These are phyloP conservation scores for Sorex maritimensis DNA, from an alignment of 2,797 vertebrate species.

Conservation along the genomic window DNA sequence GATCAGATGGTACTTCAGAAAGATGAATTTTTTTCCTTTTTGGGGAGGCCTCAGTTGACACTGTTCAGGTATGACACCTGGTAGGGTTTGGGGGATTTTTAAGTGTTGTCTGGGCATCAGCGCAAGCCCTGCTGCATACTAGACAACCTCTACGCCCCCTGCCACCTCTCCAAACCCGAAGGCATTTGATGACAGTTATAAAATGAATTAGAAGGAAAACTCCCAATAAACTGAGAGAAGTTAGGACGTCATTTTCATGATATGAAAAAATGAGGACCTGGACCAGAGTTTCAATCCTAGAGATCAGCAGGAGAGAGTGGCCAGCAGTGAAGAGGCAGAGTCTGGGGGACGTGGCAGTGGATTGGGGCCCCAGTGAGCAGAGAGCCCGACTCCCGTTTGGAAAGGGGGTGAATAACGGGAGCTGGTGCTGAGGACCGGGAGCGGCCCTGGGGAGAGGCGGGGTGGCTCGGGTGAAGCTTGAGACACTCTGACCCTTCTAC, in stretches of 20 bases:
- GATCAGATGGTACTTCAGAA: background rate
- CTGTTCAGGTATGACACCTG: too few species aligned
- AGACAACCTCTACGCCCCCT: too few species aligned
- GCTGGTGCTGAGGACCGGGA: background rate
- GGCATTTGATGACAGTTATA: background rate
- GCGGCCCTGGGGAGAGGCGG: background rate
- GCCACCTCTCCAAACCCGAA: too few species aligned
- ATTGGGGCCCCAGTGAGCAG: background rate
- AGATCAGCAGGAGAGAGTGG: background rate
- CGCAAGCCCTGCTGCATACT: too few species aligned
- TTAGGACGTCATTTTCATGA: background rate
- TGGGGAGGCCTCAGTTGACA: too few species aligned
- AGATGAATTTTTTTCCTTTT: too few species aligned
- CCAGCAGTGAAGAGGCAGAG: background rate
- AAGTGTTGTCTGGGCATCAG: too few species aligned
- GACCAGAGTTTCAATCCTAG: background rate
- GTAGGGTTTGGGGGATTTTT: too few species aligned
- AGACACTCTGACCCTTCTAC: background rate
- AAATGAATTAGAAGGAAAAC: background rate
- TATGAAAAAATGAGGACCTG: background rate
- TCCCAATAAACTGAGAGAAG: background rate
- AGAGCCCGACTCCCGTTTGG: background rate
- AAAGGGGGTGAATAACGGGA: background rate
- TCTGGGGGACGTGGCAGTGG: background rate
- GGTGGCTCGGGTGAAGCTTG: background rate